Percentiles rank a stretch among this genome's conserved stretches.
phyloP scores from a whole-genome alignment of 2,888 invertebrate genomes.

The Lasioglossum figueresi region DNA sequence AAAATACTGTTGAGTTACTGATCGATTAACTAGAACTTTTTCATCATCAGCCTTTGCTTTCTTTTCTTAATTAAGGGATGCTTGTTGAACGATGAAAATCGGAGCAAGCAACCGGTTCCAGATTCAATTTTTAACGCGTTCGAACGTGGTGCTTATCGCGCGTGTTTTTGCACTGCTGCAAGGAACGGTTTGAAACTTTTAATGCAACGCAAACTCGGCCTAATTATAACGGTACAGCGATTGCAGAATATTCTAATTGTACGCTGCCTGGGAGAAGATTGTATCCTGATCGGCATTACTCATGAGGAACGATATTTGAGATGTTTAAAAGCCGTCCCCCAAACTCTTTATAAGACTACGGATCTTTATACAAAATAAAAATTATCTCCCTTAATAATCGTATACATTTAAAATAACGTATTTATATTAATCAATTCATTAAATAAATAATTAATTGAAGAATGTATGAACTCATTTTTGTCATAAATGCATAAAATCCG shows the following conservation, averaged over 20 bases:
- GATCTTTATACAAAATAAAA: background rate
- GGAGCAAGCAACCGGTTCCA: constrained; percentile 39
- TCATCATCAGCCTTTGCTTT: background rate
- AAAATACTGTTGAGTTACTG: background rate
- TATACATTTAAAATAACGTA: background rate
- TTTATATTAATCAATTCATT: background rate
- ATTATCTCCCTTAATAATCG: background rate
- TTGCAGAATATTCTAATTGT: constrained; percentile 49
- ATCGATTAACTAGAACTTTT: background rate
- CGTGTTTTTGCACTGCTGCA: background rate
- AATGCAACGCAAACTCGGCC: constrained; percentile 30
- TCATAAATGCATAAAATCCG: background rate
- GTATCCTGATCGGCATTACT: background rate
- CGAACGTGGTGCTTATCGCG: constrained; percentile 26
- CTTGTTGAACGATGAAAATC: constrained; percentile 16
- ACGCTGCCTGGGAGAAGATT: background rate
- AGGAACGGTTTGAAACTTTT: constrained; percentile 41
- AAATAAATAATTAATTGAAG: too few species aligned
- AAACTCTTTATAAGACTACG: background rate
- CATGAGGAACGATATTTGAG: background rate
- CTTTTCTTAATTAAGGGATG: constrained; percentile 19
- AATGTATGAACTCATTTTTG: background rate
- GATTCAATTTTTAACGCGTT: constrained; percentile 30
- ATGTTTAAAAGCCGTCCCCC: too few species aligned
- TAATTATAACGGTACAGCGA: constrained; percentile 58